phyloP scores from a whole-genome alignment of 2,888 invertebrate species.

The Formica aserva region DNA sequence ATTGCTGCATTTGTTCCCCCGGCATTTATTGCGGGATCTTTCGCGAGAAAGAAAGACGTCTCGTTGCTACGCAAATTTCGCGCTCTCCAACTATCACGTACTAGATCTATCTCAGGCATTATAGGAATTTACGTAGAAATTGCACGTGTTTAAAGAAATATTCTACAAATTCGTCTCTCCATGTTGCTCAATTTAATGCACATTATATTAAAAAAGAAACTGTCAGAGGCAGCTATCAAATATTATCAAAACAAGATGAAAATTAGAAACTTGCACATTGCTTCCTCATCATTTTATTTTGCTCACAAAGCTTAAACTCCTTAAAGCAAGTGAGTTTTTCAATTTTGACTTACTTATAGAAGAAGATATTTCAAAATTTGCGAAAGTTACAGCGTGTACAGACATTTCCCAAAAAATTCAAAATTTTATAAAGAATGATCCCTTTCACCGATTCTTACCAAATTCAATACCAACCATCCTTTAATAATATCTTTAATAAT shows the following conservation, averaged over 20 bases:
- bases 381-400: no score
- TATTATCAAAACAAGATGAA: not conserved
- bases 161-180: not conserved
- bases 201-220: not conserved
- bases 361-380: no score
- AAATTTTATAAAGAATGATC: no score
- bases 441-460: no score
- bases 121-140: constrained; percentile 20
- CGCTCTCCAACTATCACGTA: constrained; percentile 24
- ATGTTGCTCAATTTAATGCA: not conserved
- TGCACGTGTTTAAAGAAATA: not conserved
- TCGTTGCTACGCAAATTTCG: constrained; percentile 49
- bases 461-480: no score
- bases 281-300: no score
- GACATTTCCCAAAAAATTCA: no score
- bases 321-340: no score
- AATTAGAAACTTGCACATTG: no score
- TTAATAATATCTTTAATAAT: no score
- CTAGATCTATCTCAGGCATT: not conserved
- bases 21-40: constrained; percentile 57
- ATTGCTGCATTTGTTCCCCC: constrained; percentile 58
- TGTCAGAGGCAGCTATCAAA: not conserved
- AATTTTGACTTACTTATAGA: no score
- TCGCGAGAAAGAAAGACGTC: constrained; percentile 33
- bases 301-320: no score